These are phyloP conservation scores for Zygaena filipendulae DNA, from an alignment of 2,888 invertebrate genomes.

Conservation along the genomic window DNA sequence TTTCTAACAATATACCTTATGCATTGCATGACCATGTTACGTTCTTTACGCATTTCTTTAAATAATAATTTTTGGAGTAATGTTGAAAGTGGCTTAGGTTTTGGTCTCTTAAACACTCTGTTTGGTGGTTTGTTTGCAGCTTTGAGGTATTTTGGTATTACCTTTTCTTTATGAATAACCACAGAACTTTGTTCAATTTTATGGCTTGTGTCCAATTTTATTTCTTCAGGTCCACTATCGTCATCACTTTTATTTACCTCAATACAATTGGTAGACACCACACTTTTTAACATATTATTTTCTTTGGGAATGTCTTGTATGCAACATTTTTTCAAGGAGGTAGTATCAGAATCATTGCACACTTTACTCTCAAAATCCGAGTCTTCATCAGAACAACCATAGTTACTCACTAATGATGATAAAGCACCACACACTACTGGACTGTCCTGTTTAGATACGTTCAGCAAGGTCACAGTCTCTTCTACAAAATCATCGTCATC, in stretches of 20 bases:
- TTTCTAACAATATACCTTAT: constrained; percentile 81
- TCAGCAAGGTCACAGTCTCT: constrained; percentile 9
- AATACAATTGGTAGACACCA: too few species aligned
- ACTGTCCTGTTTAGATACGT: constrained; percentile 14
- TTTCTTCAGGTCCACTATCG: constrained; percentile 63
- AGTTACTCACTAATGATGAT: constrained; percentile 66
- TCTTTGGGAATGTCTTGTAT: constrained; percentile 11
- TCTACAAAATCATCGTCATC: constrained; percentile 41
- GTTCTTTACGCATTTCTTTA: constrained; percentile 84
- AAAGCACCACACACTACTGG: constrained; percentile 62
- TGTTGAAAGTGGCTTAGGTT: constrained; percentile 48
- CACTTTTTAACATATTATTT: too few species aligned
- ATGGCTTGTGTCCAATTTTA: too few species aligned
- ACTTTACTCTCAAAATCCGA: constrained; percentile 12
- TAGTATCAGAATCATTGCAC: constrained; percentile 1
- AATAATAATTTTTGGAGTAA: constrained; percentile 78
- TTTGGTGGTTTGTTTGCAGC: not conserved
- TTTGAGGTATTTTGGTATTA: constrained; percentile 14
- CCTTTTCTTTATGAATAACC: too few species aligned
- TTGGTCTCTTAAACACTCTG: constrained; percentile 16
- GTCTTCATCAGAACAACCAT: constrained; percentile 65
- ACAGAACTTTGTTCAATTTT: too few species aligned
- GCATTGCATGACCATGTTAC: constrained; percentile 89
- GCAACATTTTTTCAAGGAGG: constrained; percentile 11
- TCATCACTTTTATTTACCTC: constrained; percentile 27